Percentiles rank a stretch among this genome's conserved stretches.
phyloP scores from a whole-genome alignment of 2,797 vertebrate genomes.

The Darevskia nairensis region DNA sequence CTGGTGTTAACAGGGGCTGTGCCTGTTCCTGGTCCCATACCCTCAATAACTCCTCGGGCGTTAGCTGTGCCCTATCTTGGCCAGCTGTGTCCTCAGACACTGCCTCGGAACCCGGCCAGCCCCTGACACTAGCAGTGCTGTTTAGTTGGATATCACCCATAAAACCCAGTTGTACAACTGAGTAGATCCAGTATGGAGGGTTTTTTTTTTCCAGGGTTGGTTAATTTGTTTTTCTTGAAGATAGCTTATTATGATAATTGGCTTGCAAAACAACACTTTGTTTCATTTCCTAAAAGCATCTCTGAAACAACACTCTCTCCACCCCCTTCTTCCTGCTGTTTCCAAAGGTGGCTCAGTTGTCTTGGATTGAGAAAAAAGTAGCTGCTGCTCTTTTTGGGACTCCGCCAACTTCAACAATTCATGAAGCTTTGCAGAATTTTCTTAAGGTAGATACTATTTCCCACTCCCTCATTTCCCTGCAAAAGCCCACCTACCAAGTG shows the following conservation, averaged over 20 bases:
- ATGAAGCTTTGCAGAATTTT: constrained; percentile 92
- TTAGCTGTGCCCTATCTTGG: too few relatives aligned
- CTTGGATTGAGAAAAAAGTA: constrained; percentile 97
- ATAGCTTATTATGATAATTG: neutral
- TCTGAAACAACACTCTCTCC: neutral
- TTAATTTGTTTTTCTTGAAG: neutral
- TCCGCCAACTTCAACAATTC: constrained; percentile 88
- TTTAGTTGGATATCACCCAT: too few relatives aligned
- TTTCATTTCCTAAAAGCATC: constrained; percentile 19
- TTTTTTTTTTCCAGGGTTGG: neutral
- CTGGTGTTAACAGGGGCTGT: too few relatives aligned
- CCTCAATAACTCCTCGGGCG: too few relatives aligned
- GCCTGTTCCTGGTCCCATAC: too few relatives aligned
- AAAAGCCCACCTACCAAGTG: constrained; percentile 20
- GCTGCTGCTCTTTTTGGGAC: constrained; percentile 92
- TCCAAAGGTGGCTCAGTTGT: constrained; percentile 91
- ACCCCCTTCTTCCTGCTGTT: neutral
- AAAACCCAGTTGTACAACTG: too few relatives aligned
- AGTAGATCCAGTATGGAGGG: neutral
- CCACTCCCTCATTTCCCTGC: neutral
- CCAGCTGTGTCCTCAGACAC: too few relatives aligned
- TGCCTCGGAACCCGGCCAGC: too few relatives aligned
- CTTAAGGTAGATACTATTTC: constrained; percentile 85
- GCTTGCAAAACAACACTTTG: constrained; percentile 12
- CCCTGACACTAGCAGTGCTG: too few relatives aligned